Percentiles rank a stretch among this genome's conserved stretches.
Evolutionary conservation across 2,888 invertebrate species (phyloP).

Genomic region (Pemphredon lugubris): DNA sequence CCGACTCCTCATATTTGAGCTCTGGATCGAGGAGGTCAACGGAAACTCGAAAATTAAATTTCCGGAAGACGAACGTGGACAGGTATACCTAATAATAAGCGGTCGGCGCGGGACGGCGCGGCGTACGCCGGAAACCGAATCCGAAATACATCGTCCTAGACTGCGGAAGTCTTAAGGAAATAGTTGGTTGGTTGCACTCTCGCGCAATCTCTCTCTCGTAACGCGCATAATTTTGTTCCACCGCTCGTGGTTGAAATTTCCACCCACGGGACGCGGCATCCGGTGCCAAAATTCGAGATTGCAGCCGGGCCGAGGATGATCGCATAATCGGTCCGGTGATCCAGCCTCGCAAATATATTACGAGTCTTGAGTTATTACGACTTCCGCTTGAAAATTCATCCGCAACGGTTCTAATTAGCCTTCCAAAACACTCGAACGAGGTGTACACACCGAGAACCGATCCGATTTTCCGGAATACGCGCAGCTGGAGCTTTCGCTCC

Average conservation of each 20-base stretch:
- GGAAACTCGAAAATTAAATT: slow-evolving; percentile 36
- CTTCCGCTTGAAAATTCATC: too few species aligned
- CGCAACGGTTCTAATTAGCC: too few species aligned
- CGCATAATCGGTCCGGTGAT: slow-evolving; percentile 16
- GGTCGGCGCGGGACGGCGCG: too few species aligned
- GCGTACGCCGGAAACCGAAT: slow-evolving; percentile 64
- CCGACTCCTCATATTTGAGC: too few species aligned
- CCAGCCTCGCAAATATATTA: too few species aligned
- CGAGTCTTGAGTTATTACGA: too few species aligned
- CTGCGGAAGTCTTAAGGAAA: slow-evolving; percentile 67
- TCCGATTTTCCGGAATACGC: too few species aligned
- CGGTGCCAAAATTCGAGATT: slow-evolving; percentile 30
- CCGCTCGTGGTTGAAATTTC: too few species aligned
- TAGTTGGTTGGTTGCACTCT: not conserved
- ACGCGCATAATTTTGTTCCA: too few species aligned
- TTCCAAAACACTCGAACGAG: too few species aligned
- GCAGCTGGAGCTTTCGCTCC: too few species aligned
- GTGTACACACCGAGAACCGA: too few species aligned
- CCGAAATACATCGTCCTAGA: slow-evolving; percentile 61
- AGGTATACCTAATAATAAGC: slow-evolving; percentile 57
- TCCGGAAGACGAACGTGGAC: slow-evolving; percentile 31
- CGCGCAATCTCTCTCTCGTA: not conserved
- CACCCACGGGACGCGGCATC: slow-evolving; percentile 34
- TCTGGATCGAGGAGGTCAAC: slow-evolving; percentile 27
- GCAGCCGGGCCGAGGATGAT: not conserved